Evolutionary conservation across 1,140 invertebrate species (phyloP).

Genomic region (Drosophila tsacasi): DNA sequence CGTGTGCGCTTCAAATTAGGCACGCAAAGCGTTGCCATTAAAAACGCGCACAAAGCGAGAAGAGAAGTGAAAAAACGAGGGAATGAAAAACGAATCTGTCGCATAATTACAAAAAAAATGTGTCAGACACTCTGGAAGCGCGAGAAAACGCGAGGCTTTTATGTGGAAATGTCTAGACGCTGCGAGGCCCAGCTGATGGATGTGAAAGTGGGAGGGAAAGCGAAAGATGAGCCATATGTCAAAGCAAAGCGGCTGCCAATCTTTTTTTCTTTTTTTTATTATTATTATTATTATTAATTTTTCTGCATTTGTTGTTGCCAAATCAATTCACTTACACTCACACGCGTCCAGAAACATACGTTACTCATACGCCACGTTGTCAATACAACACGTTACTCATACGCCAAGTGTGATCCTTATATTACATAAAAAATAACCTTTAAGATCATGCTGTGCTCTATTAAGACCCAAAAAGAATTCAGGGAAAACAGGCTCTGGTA

Average conservation of each 20-base stretch:
- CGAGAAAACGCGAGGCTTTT: constrained; percentile 58
- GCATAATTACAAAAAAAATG: constrained; percentile 77
- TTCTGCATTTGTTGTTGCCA: constrained; percentile 51
- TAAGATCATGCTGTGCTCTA: background rate
- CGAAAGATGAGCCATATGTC: constrained; percentile 44
- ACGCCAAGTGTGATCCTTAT: background rate
- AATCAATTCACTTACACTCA: constrained; percentile 55
- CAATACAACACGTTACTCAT: background rate
- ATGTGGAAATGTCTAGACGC: constrained; percentile 72
- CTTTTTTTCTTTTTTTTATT: constrained; percentile 8
- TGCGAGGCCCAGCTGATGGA: constrained; percentile 47
- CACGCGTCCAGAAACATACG: background rate
- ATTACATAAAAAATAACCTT: too few relatives aligned
- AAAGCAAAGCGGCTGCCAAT: constrained; percentile 51
- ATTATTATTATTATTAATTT: background rate
- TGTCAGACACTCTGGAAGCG: constrained; percentile 54
- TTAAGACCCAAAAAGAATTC: too few relatives aligned
- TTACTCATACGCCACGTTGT: background rate
- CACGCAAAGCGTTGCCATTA: constrained; percentile 75
- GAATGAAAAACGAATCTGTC: constrained; percentile 69
- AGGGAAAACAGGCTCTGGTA: background rate
- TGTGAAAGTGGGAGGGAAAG: constrained; percentile 7
- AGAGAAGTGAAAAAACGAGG: constrained; percentile 10
- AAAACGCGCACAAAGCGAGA: constrained; percentile 59
- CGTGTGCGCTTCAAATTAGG: constrained; percentile 77